These are phyloP conservation scores for Ornithorhynchus anatinus DNA, from an alignment of 2,113 vertebrate genomes.

Conservation along the genomic window DNA sequence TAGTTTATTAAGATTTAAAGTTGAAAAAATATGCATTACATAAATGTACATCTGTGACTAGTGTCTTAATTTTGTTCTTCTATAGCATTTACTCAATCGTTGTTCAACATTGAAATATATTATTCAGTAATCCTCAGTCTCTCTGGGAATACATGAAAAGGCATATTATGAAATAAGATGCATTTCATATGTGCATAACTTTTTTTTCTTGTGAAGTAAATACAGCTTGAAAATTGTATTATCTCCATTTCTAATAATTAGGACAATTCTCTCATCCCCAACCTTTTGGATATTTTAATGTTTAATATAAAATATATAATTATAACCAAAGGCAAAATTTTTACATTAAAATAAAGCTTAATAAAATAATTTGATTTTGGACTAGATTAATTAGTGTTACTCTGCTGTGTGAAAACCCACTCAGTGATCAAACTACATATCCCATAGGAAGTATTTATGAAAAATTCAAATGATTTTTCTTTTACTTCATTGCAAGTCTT, in stretches of 20 bases:
- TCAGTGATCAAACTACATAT: too few species aligned
- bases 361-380: slow-evolving; percentile 3
- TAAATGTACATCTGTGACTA: slow-evolving; percentile 3
- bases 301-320: slow-evolving; percentile 20
- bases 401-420: too few species aligned
- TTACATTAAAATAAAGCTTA: slow-evolving; percentile 22
- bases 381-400: not conserved
- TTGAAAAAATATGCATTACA: slow-evolving; percentile 7
- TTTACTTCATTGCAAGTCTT: slow-evolving; percentile 28
- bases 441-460: too few species aligned
- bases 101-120: slow-evolving; percentile 15
- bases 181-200: slow-evolving; percentile 8
- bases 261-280: slow-evolving; percentile 1
- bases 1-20: slow-evolving; percentile 20
- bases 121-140: slow-evolving; percentile 17
- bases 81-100: slow-evolving; percentile 2
- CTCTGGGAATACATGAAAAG: slow-evolving; percentile 8
- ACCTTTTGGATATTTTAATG: not conserved
- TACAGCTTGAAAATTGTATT: not conserved
- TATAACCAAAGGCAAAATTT: slow-evolving; percentile 5
- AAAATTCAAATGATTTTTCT: not conserved
- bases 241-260: slow-evolving; percentile 26
- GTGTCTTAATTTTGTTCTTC: slow-evolving; percentile 15
- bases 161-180: slow-evolving; percentile 14
- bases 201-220: slow-evolving; percentile 9